These are phyloP conservation scores for Nymphalis c-album DNA, from an alignment of 2,888 invertebrate species.

Conservation along the genomic window DNA sequence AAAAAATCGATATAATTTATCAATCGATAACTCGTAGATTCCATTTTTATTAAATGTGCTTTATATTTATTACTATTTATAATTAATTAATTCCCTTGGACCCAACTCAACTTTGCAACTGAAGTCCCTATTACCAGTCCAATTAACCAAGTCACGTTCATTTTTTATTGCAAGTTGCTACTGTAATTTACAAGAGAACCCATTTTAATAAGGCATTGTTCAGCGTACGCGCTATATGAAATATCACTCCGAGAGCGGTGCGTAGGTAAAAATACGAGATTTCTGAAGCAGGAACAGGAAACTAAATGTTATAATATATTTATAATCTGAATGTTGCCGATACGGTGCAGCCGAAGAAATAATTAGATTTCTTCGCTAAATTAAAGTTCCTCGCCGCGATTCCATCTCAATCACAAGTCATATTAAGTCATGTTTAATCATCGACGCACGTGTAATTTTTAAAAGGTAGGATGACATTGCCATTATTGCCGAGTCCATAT, in stretches of 20 bases:
- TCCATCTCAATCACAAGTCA: too few species aligned
- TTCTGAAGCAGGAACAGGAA: too few species aligned
- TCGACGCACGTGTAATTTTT: neutral
- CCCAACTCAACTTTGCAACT: neutral
- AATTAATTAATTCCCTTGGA: neutral
- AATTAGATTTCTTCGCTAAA: too few species aligned
- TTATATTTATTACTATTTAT: neutral
- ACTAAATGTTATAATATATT: too few species aligned
- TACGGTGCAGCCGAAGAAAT: too few species aligned
- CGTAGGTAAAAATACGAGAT: constrained; percentile 9
- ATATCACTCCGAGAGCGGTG: constrained; percentile 1
- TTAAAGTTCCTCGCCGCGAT: too few species aligned
- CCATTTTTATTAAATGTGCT: neutral
- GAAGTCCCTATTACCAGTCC: constrained; percentile 8
- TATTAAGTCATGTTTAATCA: neutral
- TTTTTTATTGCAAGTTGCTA: constrained; percentile 26
- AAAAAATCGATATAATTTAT: constrained; percentile 32
- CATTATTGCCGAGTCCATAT: neutral
- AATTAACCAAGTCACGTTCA: constrained; percentile 29
- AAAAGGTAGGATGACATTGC: constrained; percentile 1
- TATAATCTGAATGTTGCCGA: too few species aligned
- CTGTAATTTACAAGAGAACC: constrained; percentile 26
- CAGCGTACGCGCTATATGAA: constrained; percentile 13
- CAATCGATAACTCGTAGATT: constrained; percentile 13
- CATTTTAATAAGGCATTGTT: constrained; percentile 30